Evolutionary conservation across 2,888 invertebrate genomes (phyloP), one percentile per base, ranked within the genome.

Genomic region (Eupithecia exiguata): DNA sequence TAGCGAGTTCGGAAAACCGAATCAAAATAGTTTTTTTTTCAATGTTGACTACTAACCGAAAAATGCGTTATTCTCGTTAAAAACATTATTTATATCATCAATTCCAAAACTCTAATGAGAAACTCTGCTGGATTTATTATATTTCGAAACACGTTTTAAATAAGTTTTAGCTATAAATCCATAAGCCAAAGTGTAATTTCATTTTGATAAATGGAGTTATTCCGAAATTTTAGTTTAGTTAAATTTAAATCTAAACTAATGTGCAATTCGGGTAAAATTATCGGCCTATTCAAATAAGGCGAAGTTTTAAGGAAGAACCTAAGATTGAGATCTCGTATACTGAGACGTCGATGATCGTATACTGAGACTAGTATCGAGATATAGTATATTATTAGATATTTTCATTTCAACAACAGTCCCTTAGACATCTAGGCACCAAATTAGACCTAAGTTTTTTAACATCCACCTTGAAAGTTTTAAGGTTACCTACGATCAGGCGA

Each of bases 91-190:
- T 74, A 76, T 69, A 43, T 63, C 70, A 30, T 40, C 62, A 70
- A 77, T 74, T 75, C 71, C 30, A 40, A 70, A 77, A 70, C 69
- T 73, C 21, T 71, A 74, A 74, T 70, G 67, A 38, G 65, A 77
- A 79, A 79, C 72, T 79, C 77, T 74, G 58, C 69, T 72, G 70
- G 68, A 77, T 75, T 77, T 70, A 75, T 72, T 75, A 71, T 70
- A 71, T 70, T 73, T 70, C 70, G 61, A 76, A 68, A 74, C 71
- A 70, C 65, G 68, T 75, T 72, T 61, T 68, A 70, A 71, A 68
- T 74, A 73, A 72, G 65, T 76, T 76, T 63, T 36, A 73, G 70
- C n/a, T 65, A 65, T 77, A 68, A 72, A 77, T 77, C 67, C 68
- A 62, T 69, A 71, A 76, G 75, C 70, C 67, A 65, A 70, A 63